A percentile compares a stretch with the other conserved stretches of the same genome.
phyloP scores from a whole-genome alignment of 2,888 invertebrate species.

The Toxonevra muliebris region DNA sequence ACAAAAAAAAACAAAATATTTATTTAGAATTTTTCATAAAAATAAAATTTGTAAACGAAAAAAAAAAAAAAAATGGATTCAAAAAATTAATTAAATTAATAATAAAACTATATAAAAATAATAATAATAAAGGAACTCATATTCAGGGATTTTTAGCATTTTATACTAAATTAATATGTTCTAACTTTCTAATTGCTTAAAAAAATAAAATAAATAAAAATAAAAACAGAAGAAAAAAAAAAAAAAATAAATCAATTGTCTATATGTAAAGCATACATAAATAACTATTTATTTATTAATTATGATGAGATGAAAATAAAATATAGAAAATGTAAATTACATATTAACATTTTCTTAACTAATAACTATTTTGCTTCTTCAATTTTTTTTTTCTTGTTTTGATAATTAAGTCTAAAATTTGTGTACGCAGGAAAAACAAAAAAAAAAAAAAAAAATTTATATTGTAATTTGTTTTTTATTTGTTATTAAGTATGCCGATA shows the following conservation, averaged over 20 bases:
- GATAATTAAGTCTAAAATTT: no score
- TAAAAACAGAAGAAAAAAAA: slow-evolving; percentile 18
- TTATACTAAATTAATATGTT: slow-evolving; percentile 45
- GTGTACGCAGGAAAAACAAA: no score
- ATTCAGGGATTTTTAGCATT: slow-evolving; percentile 66
- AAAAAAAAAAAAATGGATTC: slow-evolving; percentile 29
- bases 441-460: no score
- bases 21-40: slow-evolving; percentile 31
- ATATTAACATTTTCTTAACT: no score
- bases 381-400: no score
- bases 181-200: slow-evolving; percentile 29
- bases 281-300: no score
- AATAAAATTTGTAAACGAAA: slow-evolving; percentile 31
- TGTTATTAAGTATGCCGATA: no score
- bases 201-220: slow-evolving; percentile 20
- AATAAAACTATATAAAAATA: slow-evolving; percentile 27
- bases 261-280: no score
- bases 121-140: slow-evolving; percentile 53
- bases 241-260: slow-evolving; percentile 4
- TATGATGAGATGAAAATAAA: no score
- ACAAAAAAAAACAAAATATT: background rate
- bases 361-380: no score
- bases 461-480: no score
- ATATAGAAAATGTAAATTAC: no score
- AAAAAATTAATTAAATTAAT: slow-evolving; percentile 14